Evolutionary conservation across 1,140 invertebrate genomes (phyloP), one percentile per base, ranked within the genome.

Genomic region (Zaprionus capensis): DNA sequence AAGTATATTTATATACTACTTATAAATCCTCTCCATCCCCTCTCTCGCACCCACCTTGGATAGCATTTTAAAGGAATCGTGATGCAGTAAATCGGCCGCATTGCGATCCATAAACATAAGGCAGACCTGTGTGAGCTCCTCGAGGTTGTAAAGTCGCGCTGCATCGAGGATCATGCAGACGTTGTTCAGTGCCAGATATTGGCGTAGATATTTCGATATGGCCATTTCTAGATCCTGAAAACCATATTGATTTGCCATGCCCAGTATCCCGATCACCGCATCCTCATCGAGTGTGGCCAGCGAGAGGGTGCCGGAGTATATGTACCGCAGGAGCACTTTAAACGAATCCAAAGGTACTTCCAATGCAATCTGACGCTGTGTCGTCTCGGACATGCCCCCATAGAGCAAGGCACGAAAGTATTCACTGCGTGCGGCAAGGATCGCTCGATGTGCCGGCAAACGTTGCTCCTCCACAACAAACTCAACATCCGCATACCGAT

Each of bases 111-210:
- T 96, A 93, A 97, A 99, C 78, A 94, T 94, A 71, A 95, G 95
- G 92, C 96, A 96, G 56, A 96, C 95, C 90, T 95, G 93, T 61
- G 94, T 94, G 17, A 95, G 83, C 9, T 94, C 94, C 6, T 94
- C 94, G 34, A 95, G 91, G 9, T 95, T 94, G 75, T 95, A 96
- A 4, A 95, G 78, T 49, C 94, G 95, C 12, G 98, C 98, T 15
- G 97, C 96, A 93, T 99, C 98, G 84, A 98, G 96, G 79, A 99
- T 98, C 5, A 97, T 94, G 94, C 98, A 99, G 1, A 99, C 97
- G 94, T 99, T 99, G 81, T 95, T 95, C 55, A 97, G 94, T 57
- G 96, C 96, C 17, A 99, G 93, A 82, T 97, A 96, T 91, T 98
- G 97, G 76, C 96, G 96, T 72, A 99, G 93, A 93, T 98, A 99